Evolutionary conservation across 2,888 invertebrate genomes (phyloP).

Genomic region (Pseudanteris insignis): DNA sequence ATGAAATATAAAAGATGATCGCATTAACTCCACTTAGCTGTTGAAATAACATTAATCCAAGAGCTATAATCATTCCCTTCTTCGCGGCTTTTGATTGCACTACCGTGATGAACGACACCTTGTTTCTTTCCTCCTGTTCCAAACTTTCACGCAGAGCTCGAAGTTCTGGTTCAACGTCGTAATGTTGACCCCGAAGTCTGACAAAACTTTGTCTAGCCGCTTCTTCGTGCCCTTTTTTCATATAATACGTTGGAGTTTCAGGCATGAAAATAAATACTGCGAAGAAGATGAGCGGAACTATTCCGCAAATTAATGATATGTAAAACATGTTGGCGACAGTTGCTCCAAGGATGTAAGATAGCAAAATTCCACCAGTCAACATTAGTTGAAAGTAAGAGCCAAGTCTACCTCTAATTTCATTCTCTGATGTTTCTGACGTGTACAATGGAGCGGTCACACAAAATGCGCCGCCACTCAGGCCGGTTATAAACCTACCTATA

Average conservation of each 20-base stretch:
- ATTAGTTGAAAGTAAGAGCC: constrained; percentile 90
- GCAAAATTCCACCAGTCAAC: constrained; percentile 83
- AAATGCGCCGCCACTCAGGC: constrained; percentile 81
- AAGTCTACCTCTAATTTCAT: constrained; percentile 81
- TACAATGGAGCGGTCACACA: constrained; percentile 87
- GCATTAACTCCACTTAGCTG: constrained; percentile 87
- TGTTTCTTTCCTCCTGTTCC: constrained; percentile 68
- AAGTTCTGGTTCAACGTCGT: constrained; percentile 75
- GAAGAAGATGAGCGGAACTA: constrained; percentile 77
- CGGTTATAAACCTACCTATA: constrained; percentile 76
- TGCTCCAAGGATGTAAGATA: constrained; percentile 78
- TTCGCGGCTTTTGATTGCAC: constrained; percentile 73
- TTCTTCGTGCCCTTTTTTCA: constrained; percentile 72
- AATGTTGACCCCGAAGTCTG: constrained; percentile 78
- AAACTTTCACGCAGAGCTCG: constrained; percentile 71
- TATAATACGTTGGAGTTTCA: constrained; percentile 81
- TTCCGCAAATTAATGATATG: constrained; percentile 74
- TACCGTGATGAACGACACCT: constrained; percentile 70
- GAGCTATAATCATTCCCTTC: constrained; percentile 76
- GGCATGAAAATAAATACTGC: constrained; percentile 83
- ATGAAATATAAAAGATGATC: constrained; percentile 80
- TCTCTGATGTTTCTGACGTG: constrained; percentile 86
- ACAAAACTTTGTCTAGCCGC: constrained; percentile 77
- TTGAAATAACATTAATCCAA: constrained; percentile 88
- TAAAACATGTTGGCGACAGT: constrained; percentile 69